A percentile compares a stretch with the other conserved stretches of the same genome.
phyloP scores from a whole-genome alignment of 2,113 vertebrate genomes.

The Apteryx owenii region DNA sequence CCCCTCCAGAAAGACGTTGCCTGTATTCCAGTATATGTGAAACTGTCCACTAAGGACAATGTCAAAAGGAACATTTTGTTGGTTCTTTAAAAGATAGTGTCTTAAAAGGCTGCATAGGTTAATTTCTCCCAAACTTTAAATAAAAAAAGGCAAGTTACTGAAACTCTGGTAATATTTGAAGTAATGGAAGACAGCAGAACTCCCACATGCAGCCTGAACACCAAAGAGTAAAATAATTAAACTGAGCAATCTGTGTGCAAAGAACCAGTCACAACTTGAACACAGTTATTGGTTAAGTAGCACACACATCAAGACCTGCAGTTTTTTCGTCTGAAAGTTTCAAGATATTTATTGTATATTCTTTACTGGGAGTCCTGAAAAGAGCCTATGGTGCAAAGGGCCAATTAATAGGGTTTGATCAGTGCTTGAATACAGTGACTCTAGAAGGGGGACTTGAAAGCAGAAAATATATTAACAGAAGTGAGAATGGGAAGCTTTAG shows the following conservation, averaged over 20 bases:
- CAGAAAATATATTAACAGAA: neutral
- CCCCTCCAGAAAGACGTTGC: neutral
- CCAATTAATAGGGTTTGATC: neutral
- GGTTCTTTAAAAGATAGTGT: neutral
- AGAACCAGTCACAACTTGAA: conserved; percentile 52
- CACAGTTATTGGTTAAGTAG: neutral
- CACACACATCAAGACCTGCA: neutral
- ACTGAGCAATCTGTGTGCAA: neutral
- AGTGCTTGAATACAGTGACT: neutral
- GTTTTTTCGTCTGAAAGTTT: neutral
- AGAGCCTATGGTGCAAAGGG: rapidly evolving
- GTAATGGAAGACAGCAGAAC: neutral
- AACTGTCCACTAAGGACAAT: neutral
- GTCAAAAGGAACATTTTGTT: neutral
- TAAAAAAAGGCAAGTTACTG: neutral
- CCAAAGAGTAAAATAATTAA: conserved; percentile 20
- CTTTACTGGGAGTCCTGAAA: neutral
- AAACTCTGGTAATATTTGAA: neutral
- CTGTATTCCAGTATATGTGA: rapidly evolving
- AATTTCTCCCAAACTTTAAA: neutral
- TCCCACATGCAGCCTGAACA: neutral
- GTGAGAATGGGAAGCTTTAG: neutral
- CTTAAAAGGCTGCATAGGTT: neutral
- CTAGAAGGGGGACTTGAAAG: neutral
- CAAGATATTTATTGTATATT: neutral